Evolutionary conservation across 2,888 invertebrate species (phyloP).

Genomic region (Ganaspis brasiliensis): DNA sequence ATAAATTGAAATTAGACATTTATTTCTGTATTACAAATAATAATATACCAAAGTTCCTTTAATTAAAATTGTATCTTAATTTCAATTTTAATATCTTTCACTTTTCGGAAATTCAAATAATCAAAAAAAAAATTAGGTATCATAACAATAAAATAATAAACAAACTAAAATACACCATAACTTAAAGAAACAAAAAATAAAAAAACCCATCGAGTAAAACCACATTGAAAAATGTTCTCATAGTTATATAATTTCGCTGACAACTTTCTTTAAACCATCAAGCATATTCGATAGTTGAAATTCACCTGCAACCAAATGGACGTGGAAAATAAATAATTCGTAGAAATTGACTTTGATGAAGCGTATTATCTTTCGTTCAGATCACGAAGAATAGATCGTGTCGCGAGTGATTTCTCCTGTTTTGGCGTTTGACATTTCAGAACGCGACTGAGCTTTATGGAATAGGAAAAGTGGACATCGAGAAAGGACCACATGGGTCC

Average conservation of each 20-base stretch:
- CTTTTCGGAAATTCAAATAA: no score
- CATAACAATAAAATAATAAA: no score
- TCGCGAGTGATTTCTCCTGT: slow-evolving; percentile 59
- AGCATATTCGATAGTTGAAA: slow-evolving; percentile 6
- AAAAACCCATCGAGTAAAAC: no score
- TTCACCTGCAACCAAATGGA: neutral
- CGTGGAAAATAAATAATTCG: slow-evolving; percentile 34
- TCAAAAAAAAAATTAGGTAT: no score
- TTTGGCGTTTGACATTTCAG: slow-evolving; percentile 48
- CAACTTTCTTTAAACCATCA: slow-evolving; percentile 40
- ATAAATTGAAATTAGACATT: no score
- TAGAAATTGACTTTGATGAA: slow-evolving; percentile 26
- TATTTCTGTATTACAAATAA: no score
- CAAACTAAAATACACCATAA: no score
- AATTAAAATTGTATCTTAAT: no score
- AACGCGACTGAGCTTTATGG: slow-evolving; percentile 23
- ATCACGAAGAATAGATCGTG: slow-evolving; percentile 36
- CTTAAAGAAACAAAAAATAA: no score
- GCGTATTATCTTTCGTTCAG: slow-evolving; percentile 28
- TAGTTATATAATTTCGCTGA: slow-evolving; percentile 52
- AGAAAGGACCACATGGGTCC: slow-evolving; percentile 55
- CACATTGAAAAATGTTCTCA: slow-evolving; percentile 7
- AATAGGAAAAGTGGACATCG: slow-evolving; percentile 49
- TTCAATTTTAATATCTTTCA: no score
- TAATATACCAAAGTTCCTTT: no score